phyloP scores from a whole-genome alignment of 2,888 invertebrate species.

The Dichetophora obliterata region DNA sequence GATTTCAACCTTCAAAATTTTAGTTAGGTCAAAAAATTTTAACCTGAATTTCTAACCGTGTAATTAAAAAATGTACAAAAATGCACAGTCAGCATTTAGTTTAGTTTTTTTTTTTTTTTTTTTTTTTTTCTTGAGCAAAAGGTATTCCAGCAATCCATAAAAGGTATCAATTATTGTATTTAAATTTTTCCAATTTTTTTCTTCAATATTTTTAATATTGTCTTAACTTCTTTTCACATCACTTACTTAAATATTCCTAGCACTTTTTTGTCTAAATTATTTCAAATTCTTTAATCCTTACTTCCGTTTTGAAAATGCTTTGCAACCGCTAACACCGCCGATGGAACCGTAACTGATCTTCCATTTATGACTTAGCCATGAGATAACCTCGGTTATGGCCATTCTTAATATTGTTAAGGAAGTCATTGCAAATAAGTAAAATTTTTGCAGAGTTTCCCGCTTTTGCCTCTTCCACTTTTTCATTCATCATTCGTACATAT shows the following conservation, averaged over 20 bases:
- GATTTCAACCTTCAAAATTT: too few species aligned
- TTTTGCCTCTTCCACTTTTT: constrained; percentile 46
- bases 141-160: too few species aligned
- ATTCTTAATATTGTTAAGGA: constrained; percentile 32
- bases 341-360: constrained; percentile 66
- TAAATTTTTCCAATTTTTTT: not conserved
- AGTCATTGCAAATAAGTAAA: constrained; percentile 60
- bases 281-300: constrained; percentile 30
- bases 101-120: too few species aligned
- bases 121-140: too few species aligned
- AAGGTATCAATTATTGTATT: not conserved
- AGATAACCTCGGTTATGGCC: constrained; percentile 63
- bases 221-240: constrained; percentile 4
- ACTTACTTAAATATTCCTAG: constrained; percentile 24
- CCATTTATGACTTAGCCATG: constrained; percentile 52
- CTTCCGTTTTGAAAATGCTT: constrained; percentile 48
- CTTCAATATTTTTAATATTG: not conserved
- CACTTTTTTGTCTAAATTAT: constrained; percentile 23
- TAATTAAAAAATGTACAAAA: too few species aligned
- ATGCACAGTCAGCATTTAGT: too few species aligned
- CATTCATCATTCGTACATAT: constrained; percentile 8
- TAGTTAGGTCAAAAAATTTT: too few species aligned
- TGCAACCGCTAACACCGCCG: constrained; percentile 60
- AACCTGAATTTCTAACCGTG: too few species aligned
- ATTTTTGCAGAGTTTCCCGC: constrained; percentile 57